Base-by-base conservation (phyloP, 2,797 vertebrate species). In the Salarias fasciatus region DNA sequence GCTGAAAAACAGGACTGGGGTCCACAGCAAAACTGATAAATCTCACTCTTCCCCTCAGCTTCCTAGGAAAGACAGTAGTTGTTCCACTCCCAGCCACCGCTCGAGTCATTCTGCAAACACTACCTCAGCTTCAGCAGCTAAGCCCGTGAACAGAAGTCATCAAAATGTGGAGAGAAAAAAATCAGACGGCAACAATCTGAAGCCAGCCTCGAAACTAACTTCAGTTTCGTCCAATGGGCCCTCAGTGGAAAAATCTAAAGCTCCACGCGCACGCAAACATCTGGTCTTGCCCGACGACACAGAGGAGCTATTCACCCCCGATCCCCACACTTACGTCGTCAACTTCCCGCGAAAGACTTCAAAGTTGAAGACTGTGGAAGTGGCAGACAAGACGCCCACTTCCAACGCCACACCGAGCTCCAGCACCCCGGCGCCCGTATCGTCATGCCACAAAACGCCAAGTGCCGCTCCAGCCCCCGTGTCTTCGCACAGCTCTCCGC, bases 271-370 rank as follows among this genome's bases (percentile, higher is more conserved):
- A 24, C 69, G 68, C 70, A 77, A 10, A 66, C 11, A 47, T 15
- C 5, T 3, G 18, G 10, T 44, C 5, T 5, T 70, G 8, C 8
- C n/a, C 0, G 31, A 78, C 18, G 73, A 86, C 14, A 35, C 54
- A 42, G 35, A 13, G 24, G 53, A 77, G 1, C 86, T 88, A 45
- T 90, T 91, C 38, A 83, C 84, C n/a, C 89, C 90, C 2, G 89
- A 91, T 68, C 77, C 86, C 5, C 5, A 37, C 30, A 77, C 37
- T 7, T 86, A 75, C 24, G 14, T 77, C 0, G 15, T 83, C 37
- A 52, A 5, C 18, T 38, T 46, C 42, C 2, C 10, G 10, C 50
- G 45, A 11, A 84, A 81, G 53, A 57, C 52, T 12, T 6, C 33
- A 40, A 86, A 86, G 36, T 29, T 49, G 5, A 75, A 52, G 36